phyloP scores from a whole-genome alignment of 2,888 invertebrate genomes.

The Sinotaia quadrata region DNA sequence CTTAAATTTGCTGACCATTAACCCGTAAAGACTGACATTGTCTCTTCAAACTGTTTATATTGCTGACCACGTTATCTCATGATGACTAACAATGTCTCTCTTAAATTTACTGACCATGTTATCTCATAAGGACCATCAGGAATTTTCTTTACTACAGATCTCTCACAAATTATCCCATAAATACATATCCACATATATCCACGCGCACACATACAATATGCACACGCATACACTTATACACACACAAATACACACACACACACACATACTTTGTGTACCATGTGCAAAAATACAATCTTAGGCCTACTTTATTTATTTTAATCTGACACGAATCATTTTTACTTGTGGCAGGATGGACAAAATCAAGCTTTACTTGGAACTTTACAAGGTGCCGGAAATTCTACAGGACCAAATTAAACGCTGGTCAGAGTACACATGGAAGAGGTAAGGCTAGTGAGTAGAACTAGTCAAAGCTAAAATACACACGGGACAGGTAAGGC shows the following conservation, averaged over 20 bases:
- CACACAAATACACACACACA: neutral
- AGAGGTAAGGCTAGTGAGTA: slow-evolving; percentile 41
- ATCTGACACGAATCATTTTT: neutral
- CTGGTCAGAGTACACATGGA: slow-evolving; percentile 70
- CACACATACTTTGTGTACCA: neutral
- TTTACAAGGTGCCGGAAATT: slow-evolving; percentile 60
- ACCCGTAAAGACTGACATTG: no score
- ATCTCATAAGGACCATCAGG: no score
- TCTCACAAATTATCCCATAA: no score
- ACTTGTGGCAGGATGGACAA: slow-evolving; percentile 64
- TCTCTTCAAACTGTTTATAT: no score
- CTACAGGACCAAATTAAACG: slow-evolving; percentile 66
- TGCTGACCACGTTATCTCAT: no score
- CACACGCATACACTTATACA: neutral
- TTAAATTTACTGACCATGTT: no score
- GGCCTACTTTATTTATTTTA: neutral
- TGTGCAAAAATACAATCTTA: neutral
- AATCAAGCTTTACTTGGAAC: slow-evolving; percentile 67
- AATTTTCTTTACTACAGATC: no score
- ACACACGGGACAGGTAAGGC: slow-evolving; percentile 65
- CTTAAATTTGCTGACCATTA: no score
- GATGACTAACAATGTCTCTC: no score
- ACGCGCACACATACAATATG: neutral
- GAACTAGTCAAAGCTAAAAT: slow-evolving; percentile 57
- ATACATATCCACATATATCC: neutral